Evolutionary conservation across 2,797 vertebrate genomes (phyloP).

Genomic region (Takifugu rubripes): DNA sequence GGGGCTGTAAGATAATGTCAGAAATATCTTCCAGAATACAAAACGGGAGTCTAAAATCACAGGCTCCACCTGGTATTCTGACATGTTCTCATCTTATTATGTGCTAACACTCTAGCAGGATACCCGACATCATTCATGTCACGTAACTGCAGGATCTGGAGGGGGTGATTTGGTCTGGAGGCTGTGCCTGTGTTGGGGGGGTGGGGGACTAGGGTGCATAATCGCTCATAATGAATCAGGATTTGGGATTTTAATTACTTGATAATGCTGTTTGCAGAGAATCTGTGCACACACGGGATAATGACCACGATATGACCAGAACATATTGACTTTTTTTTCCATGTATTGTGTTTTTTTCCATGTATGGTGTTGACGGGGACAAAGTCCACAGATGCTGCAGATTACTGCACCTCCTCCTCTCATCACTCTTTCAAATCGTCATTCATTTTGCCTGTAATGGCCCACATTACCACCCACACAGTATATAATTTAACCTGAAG

Average conservation of each 20-base stretch:
- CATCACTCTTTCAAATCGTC: conserved; percentile 34
- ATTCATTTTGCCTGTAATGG: conserved; percentile 30
- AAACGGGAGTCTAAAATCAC: too few relatives aligned
- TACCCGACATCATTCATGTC: background rate
- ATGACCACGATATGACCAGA: too few relatives aligned
- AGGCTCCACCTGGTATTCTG: too few relatives aligned
- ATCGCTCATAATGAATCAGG: background rate
- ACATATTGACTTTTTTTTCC: too few relatives aligned
- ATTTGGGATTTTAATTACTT: too few relatives aligned
- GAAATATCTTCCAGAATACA: too few relatives aligned
- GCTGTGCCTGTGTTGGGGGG: conserved; percentile 10
- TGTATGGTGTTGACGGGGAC: conserved; percentile 8
- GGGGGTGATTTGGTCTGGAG: conserved; percentile 19
- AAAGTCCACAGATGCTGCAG: conserved; percentile 12
- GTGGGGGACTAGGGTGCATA: conserved; percentile 4
- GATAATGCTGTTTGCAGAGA: background rate
- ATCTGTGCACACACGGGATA: background rate
- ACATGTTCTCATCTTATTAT: too few relatives aligned
- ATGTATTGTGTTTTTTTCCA: conserved; percentile 11
- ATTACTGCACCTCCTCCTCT: conserved; percentile 39
- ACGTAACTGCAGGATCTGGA: conserved; percentile 14
- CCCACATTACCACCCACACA: conserved; percentile 13
- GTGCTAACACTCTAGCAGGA: too few relatives aligned
- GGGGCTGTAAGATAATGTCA: background rate
- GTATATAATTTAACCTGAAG: conserved; percentile 18